Evolutionary conservation across 2,797 vertebrate species (phyloP).

Genomic region (Cheirogaleus major): DNA sequence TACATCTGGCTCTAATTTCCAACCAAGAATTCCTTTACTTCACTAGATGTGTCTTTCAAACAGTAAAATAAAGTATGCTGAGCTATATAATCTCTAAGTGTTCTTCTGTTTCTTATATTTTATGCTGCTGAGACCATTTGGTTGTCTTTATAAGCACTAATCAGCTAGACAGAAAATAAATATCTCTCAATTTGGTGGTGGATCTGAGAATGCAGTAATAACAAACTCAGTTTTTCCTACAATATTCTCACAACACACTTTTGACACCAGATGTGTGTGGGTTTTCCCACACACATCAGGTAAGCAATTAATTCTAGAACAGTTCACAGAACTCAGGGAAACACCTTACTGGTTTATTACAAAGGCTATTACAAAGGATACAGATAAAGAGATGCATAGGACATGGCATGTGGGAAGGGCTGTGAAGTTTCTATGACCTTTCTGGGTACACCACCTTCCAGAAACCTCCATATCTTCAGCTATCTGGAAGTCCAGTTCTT

Average conservation of each 20-base stretch:
- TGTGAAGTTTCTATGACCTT: not conserved
- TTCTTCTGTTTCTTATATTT: not conserved
- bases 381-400: not conserved
- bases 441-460: not conserved
- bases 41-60: not conserved
- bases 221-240: not conserved
- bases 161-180: constrained; percentile 31
- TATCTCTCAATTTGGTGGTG: not conserved
- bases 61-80: not conserved
- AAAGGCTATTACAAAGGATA: not conserved
- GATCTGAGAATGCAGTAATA: not conserved
- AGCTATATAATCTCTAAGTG: not conserved
- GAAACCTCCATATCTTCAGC: not conserved
- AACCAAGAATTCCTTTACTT: not conserved
- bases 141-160: not conserved
- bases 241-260: not conserved
- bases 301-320: not conserved
- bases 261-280: not conserved
- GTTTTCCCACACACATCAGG: too few species aligned
- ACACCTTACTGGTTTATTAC: not conserved
- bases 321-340: not conserved
- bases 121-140: not conserved
- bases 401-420: not conserved
- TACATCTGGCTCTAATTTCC: not conserved
- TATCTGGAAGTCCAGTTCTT: not conserved